phyloP scores from a whole-genome alignment of 2,113 vertebrate genomes.

The Eclectus roratus region DNA sequence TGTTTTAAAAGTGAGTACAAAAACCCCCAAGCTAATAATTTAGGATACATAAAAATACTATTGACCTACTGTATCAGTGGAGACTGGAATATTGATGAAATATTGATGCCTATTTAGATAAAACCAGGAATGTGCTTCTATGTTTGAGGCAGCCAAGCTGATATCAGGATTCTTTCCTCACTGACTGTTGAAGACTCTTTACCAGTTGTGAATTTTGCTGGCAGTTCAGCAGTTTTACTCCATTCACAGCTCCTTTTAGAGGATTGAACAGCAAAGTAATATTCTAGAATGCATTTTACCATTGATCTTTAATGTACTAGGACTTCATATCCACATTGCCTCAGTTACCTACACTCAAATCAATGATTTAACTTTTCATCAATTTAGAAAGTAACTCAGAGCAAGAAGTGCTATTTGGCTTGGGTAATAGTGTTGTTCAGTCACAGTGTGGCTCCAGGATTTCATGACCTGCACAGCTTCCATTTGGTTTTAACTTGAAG shows the following conservation, averaged over 20 bases:
- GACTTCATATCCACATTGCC: not conserved
- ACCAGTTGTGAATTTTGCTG: not conserved
- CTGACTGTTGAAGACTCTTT: not conserved
- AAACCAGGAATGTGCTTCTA: not conserved
- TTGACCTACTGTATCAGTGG: not conserved
- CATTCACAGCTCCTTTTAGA: not conserved
- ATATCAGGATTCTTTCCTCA: not conserved
- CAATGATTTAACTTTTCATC: constrained; percentile 1
- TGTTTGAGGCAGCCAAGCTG: not conserved
- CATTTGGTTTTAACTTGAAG: constrained; percentile 11
- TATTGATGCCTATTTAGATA: not conserved
- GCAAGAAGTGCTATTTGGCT: not conserved
- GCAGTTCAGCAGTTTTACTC: not conserved
- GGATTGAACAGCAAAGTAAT: not conserved
- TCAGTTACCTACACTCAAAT: not conserved
- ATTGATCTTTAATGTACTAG: not conserved
- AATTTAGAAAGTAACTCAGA: constrained; percentile 27
- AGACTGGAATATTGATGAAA: not conserved
- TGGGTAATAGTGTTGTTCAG: not conserved
- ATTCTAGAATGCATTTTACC: constrained; percentile 1
- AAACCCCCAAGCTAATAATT: not conserved
- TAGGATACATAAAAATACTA: not conserved
- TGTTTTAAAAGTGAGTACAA: not conserved
- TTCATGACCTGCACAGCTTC: constrained; percentile 3
- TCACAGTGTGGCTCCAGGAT: not conserved